A percentile compares a stretch with the other conserved stretches of the same genome.
Evolutionary conservation across 2,888 invertebrate genomes (phyloP).

Genomic region (Uropetala carovei): DNA sequence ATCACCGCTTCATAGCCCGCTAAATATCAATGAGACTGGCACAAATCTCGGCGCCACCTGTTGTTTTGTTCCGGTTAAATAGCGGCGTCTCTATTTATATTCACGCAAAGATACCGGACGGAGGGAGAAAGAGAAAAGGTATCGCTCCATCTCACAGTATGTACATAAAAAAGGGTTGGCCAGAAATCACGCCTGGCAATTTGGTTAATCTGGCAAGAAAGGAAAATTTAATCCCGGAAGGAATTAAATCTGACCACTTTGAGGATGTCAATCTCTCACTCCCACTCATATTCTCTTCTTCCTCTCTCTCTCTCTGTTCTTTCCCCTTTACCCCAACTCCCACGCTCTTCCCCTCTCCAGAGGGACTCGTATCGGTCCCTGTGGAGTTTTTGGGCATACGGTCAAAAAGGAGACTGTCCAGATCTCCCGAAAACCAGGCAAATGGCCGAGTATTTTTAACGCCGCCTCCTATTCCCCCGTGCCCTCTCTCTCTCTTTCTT

Average conservation of each 20-base stretch:
- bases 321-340: background rate
- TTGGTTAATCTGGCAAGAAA: slow-evolving; percentile 10
- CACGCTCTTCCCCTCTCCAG: background rate
- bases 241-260: background rate
- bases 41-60: background rate
- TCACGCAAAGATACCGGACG: background rate
- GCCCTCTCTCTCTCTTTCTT: background rate
- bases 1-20: background rate
- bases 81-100: background rate
- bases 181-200: background rate
- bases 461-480: background rate
- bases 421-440: slow-evolving; percentile 50
- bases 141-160: background rate
- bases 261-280: background rate
- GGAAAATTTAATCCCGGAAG: background rate
- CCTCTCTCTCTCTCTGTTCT: background rate
- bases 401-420: slow-evolving; percentile 63
- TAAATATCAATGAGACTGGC: background rate
- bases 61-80: background rate
- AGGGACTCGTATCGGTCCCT: background rate
- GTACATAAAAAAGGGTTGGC: background rate
- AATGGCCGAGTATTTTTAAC: slow-evolving; percentile 53
- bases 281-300: background rate
- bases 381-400: background rate
- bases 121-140: background rate